Base-by-base conservation (phyloP, 2,888 invertebrate genomes). In the Villa cingulata region DNA sequence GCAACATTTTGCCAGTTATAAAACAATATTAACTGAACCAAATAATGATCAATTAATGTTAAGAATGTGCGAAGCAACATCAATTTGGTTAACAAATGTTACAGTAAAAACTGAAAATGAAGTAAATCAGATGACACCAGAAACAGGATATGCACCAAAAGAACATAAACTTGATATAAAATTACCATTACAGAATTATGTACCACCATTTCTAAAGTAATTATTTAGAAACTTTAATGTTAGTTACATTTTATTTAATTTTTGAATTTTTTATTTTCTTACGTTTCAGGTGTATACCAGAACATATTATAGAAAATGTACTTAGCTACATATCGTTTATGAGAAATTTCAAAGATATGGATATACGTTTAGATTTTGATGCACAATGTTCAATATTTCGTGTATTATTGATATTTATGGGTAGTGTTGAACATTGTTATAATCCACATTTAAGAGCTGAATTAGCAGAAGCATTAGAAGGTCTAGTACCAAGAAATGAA, bases 401-500 rank as follows among this genome's bases (percentile, higher is more conserved):
- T 0, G 78, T 89, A 62, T 81, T 94, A 18, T 69, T 95, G 23
- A 77, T 85, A 2, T 86, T 86, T 59, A 95, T 95, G 92, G 91
- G 91, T 1, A 86, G 86, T 45, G 77, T 85, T 0, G 68, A 77
- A 4, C 72, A 86, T 48, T 80, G 90, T 51, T 83, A 83, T 59
- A 96, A 95, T 72, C 95, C 96, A 1, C 95, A 96, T 71, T 70
- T 94, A 48, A 78, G 95, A 51, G 95, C 95, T 0, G 78, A 85
- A 46, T 69, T 96, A 50, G 94, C 95, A 0, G 91, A 94, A 65
- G 86, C 86, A 43, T 70, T 96, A 14, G 91, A 94, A 61, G 80
- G 86, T 9, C 75, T 96, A 60, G 66, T 95, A 57, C 94, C 94
- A 27, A 76, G 76, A 1, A 77, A 78, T 46, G 71, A 61, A 51